Evolutionary conservation across 2,888 invertebrate genomes (phyloP).

Genomic region (Liopterus haemorrhoidalis): DNA sequence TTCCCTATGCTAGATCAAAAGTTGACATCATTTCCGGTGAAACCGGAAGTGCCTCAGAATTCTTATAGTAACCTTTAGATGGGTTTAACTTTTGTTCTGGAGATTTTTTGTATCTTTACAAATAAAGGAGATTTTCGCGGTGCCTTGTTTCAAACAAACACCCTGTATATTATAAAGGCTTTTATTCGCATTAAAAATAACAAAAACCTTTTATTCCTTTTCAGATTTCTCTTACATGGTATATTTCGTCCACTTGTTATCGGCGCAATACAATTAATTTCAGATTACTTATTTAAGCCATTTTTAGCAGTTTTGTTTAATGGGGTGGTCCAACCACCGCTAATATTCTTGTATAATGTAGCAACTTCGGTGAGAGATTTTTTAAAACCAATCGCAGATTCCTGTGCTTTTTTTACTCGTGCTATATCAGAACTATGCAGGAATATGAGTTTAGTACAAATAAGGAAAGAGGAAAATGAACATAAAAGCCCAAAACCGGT

Average conservation of each 20-base stretch:
- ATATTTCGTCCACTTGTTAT: conserved; percentile 55
- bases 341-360: conserved; percentile 59
- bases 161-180: not conserved
- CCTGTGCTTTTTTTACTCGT: conserved; percentile 49
- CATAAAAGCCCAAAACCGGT: too few relatives aligned
- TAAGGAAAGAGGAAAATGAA: too few relatives aligned
- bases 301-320: conserved; percentile 57
- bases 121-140: too few relatives aligned
- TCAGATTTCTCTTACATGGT: conserved; percentile 52
- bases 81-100: too few relatives aligned
- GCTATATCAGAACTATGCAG: conserved; percentile 46
- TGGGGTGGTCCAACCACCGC: conserved; percentile 60
- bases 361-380: conserved; percentile 57
- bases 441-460: conserved; percentile 48
- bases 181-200: not conserved
- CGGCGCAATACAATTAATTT: conserved; percentile 55
- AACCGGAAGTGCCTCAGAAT: too few relatives aligned
- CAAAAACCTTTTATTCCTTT: conserved; percentile 23
- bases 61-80: too few relatives aligned
- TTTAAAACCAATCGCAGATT: conserved; percentile 56
- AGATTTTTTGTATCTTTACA: too few relatives aligned
- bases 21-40: too few relatives aligned
- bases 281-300: conserved; percentile 66
- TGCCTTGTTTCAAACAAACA: too few relatives aligned
- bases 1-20: too few relatives aligned